A percentile compares a stretch with the other conserved stretches of the same genome.
Evolutionary conservation across 2,888 invertebrate species (phyloP).

Genomic region (Epinotia ramella): DNA sequence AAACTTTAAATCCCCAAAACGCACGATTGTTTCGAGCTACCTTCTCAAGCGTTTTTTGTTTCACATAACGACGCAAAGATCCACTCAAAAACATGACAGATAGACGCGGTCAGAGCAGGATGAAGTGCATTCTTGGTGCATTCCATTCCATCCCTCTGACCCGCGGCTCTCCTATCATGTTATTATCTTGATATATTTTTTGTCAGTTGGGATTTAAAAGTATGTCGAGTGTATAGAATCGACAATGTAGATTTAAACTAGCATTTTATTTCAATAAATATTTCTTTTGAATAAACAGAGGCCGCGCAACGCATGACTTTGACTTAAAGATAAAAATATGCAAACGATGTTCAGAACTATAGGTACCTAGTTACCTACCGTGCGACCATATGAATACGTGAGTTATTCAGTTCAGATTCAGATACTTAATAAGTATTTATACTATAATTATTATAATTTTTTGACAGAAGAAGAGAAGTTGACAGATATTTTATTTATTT

Average conservation of each 20-base stretch:
- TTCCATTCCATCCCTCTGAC: conserved; percentile 44
- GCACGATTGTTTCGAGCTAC: conserved; percentile 27
- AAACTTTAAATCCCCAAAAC: conserved; percentile 19
- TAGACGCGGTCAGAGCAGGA: conserved; percentile 42
- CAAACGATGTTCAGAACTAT: not conserved
- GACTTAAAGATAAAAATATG: not conserved
- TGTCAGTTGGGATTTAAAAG: conserved; percentile 35
- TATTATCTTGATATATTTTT: conserved; percentile 42
- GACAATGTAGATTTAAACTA: not conserved
- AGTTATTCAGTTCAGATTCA: too few species aligned
- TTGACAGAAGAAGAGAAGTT: too few species aligned
- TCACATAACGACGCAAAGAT: conserved; percentile 29
- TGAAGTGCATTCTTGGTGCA: conserved; percentile 43
- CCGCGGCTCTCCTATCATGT: conserved; percentile 44
- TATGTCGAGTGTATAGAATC: conserved; percentile 19
- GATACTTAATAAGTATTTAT: too few species aligned
- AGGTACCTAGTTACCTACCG: not conserved
- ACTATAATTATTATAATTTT: too few species aligned
- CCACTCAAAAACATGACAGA: conserved; percentile 43
- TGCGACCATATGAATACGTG: too few species aligned
- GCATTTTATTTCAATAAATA: not conserved
- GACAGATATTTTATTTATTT: too few species aligned
- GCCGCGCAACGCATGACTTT: not conserved
- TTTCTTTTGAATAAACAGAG: not conserved
- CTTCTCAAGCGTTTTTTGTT: conserved; percentile 29